phyloP scores from a whole-genome alignment of 2,888 invertebrate species.

The Gastrophysa polygoni region DNA sequence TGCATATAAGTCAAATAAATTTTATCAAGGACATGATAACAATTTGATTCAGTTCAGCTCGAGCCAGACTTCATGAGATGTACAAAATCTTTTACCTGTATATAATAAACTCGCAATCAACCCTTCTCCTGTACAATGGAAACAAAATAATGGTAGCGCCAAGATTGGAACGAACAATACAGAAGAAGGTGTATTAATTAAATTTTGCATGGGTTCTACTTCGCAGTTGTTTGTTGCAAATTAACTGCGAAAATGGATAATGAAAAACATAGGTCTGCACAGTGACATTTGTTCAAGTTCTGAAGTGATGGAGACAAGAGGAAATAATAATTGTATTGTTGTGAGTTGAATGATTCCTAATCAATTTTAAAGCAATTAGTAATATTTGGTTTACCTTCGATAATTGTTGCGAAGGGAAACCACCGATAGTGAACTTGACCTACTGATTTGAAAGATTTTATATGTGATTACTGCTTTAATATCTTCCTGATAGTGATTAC shows the following conservation, averaged over 20 bases:
- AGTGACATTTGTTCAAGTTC: not conserved
- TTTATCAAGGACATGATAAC: no score
- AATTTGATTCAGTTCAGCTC: not conserved
- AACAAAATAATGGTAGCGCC: not conserved
- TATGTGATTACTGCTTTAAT: no score
- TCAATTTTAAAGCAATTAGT: no score
- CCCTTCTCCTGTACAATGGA: not conserved
- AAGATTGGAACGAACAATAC: conserved; percentile 6
- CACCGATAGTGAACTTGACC: no score
- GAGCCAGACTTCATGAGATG: not conserved
- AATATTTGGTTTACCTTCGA: no score
- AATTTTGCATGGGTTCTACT: conserved; percentile 9
- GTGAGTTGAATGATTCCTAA: no score
- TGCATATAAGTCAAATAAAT: no score
- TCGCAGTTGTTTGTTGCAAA: conserved; percentile 11
- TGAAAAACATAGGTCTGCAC: not conserved
- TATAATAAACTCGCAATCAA: not conserved
- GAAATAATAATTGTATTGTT: not conserved
- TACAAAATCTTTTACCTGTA: not conserved
- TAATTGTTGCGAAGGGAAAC: no score
- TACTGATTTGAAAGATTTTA: no score
- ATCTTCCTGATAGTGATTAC: no score
- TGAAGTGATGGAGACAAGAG: not conserved
- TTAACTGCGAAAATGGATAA: not conserved
- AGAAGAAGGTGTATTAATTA: conserved; percentile 7